Conservation (phyloP, 2,797 vertebrate genomes). For the Acipenser oxyrinchus region DNA sequence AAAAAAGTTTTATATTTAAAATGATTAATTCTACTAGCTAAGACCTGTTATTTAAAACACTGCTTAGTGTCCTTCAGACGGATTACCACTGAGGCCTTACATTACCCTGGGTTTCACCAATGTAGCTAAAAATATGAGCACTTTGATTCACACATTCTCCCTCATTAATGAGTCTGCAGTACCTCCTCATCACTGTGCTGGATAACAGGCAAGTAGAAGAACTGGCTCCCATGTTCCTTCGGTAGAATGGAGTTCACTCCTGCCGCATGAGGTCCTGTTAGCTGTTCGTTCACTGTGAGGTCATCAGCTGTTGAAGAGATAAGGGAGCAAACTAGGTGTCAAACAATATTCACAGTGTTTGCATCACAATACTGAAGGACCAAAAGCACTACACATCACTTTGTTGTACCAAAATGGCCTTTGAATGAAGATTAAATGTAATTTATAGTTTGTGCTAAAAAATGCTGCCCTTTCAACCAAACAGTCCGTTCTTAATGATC, state of each 20-base stretch:
- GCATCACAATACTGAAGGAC: background rate
- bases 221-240: constrained; percentile 94
- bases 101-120: no score
- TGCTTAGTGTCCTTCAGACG: no score
- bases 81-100: no score
- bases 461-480: no score
- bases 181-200: constrained; percentile 91
- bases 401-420: background rate
- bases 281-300: constrained; percentile 86
- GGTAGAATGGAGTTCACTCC: constrained; percentile 95
- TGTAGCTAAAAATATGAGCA: no score
- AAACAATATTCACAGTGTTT: background rate
- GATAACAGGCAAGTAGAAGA: constrained; percentile 95
- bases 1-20: background rate
- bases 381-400: no score
- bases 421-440: background rate
- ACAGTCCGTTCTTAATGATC: no score
- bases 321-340: background rate
- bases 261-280: constrained; percentile 79
- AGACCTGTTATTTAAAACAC: no score
- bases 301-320: constrained; percentile 70
- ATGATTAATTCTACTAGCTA: no score
- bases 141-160: no score
- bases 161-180: constrained; percentile 18
- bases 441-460: background rate